Conservation (phyloP, 1,140 invertebrate genomes). For the Hylyphantes graminicola region DNA sequence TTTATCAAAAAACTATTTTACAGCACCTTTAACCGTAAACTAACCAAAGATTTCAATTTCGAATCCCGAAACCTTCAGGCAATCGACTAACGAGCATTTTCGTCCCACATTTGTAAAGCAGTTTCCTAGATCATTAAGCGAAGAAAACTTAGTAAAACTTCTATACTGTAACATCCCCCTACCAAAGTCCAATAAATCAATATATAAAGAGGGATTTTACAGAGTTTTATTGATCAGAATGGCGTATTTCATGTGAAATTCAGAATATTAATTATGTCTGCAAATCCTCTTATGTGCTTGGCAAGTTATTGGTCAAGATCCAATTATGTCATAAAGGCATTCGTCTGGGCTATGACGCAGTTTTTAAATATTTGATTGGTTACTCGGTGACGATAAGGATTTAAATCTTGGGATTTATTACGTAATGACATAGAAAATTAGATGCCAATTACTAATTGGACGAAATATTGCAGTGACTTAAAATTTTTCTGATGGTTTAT, state of each 20-base stretch:
- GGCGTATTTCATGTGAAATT: conserved; percentile 28
- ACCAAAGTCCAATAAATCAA: conserved; percentile 11
- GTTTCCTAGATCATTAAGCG: conserved; percentile 10
- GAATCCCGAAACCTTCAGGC: neutral
- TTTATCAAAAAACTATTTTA: no score
- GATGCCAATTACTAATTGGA: no score
- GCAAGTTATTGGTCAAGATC: neutral
- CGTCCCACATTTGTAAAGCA: neutral
- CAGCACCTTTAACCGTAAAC: neutral
- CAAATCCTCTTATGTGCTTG: conserved; percentile 18
- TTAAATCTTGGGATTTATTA: no score
- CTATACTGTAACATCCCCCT: neutral
- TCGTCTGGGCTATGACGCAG: no score
- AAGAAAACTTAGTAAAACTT: conserved; percentile 14
- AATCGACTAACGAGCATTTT: neutral
- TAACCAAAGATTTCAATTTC: neutral
- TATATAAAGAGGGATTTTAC: neutral
- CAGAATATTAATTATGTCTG: conserved; percentile 20
- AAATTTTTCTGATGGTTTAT: no score
- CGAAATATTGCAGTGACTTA: no score
- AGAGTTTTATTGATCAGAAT: neutral
- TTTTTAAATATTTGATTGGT: no score
- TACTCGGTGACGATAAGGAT: no score
- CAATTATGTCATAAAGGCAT: conserved; percentile 1
- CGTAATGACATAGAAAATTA: no score